phyloP scores from a whole-genome alignment of 2,113 vertebrate species.

The Herpailurus yagouaroundi region DNA sequence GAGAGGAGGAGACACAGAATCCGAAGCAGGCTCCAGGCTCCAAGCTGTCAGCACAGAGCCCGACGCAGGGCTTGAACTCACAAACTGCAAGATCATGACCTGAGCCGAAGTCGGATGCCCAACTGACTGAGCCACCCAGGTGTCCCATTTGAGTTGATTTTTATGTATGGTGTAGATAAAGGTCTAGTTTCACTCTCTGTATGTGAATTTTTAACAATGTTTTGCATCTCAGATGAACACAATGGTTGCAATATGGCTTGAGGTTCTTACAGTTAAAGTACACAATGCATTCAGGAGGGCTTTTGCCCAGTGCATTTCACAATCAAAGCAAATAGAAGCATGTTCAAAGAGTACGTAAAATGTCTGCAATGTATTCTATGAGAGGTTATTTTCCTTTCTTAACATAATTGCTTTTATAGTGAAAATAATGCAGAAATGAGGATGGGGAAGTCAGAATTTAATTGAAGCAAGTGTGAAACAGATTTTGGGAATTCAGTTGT shows the following conservation, averaged over 20 bases:
- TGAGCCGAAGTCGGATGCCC: no score
- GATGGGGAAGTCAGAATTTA: background rate
- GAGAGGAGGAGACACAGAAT: no score
- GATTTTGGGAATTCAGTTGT: background rate
- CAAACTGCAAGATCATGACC: no score
- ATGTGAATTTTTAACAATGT: background rate
- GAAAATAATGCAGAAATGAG: background rate
- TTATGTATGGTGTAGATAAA: background rate
- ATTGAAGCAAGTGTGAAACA: background rate
- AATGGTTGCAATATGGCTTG: background rate
- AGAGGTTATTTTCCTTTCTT: background rate
- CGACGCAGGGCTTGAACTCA: no score
- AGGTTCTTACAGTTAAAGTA: background rate
- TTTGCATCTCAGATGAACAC: background rate
- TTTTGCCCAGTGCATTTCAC: background rate
- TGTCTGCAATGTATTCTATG: background rate
- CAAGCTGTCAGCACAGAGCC: no score
- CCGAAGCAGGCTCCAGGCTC: no score
- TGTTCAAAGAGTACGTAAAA: background rate
- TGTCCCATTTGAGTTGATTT: background rate
- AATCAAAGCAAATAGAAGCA: background rate
- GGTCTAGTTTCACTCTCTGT: background rate
- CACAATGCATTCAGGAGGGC: background rate
- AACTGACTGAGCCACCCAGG: no score
- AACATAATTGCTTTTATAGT: background rate